phyloP scores from a whole-genome alignment of 1,140 invertebrate species.

The Cotesia typhae region DNA sequence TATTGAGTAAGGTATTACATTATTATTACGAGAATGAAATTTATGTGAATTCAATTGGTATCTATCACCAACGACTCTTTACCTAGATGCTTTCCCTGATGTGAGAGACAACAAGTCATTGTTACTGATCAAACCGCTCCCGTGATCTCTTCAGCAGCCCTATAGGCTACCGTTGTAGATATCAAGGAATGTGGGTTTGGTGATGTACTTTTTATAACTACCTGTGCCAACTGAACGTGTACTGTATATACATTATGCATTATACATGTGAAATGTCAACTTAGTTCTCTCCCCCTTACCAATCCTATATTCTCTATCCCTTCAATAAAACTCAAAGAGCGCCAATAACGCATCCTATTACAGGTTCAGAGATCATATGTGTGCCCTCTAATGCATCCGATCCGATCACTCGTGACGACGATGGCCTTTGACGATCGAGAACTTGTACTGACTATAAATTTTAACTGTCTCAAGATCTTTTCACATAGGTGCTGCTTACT shows the following conservation, averaged over 20 bases:
- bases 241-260: slow-evolving; percentile 11
- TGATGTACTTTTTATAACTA: slow-evolving; percentile 33
- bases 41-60: background rate
- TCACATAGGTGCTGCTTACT: slow-evolving; percentile 5
- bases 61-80: background rate
- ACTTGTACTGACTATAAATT: slow-evolving; percentile 48
- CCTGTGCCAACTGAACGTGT: too few species aligned
- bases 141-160: slow-evolving; percentile 17
- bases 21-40: slow-evolving; percentile 19
- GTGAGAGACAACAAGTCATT: slow-evolving; percentile 9
- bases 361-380: slow-evolving; percentile 56
- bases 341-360: slow-evolving; percentile 55
- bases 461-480: slow-evolving; percentile 19
- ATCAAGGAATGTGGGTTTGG: slow-evolving; percentile 58
- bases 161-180: slow-evolving; percentile 40
- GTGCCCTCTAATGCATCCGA: slow-evolving; percentile 34
- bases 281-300: slow-evolving; percentile 29
- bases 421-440: slow-evolving; percentile 53
- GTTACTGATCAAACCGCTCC: slow-evolving; percentile 31
- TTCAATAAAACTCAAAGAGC: slow-evolving; percentile 42
- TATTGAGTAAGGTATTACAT: slow-evolving; percentile 22
- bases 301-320: slow-evolving; percentile 11
- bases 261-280: slow-evolving; percentile 51
- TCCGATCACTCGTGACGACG: slow-evolving; percentile 50
- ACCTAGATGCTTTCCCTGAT: background rate